Conservation (phyloP, 2,113 vertebrate genomes). For the Pachyramphus minor region DNA sequence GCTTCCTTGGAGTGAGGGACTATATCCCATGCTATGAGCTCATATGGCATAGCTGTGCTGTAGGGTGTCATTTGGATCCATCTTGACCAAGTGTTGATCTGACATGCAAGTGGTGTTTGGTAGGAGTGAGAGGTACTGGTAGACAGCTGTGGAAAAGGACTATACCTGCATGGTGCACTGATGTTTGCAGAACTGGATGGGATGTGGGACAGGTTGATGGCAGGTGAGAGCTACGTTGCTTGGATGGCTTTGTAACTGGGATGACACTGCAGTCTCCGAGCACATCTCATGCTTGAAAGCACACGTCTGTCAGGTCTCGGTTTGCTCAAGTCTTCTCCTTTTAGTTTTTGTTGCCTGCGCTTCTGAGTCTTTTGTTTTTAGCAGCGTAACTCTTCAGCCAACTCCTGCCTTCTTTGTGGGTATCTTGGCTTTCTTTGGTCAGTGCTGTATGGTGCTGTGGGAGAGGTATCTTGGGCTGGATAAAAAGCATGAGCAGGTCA, state of each 20-base stretch:
- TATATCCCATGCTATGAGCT: neutral
- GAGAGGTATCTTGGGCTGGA: neutral
- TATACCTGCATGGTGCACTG: neutral
- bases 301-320: neutral
- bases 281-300: accelerated
- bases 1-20: neutral
- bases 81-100: neutral
- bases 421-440: neutral
- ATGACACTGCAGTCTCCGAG: neutral
- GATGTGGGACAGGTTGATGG: neutral
- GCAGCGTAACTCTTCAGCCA: neutral
- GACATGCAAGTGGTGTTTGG: neutral
- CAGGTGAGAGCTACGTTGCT: neutral
- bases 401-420: neutral
- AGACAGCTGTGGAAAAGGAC: neutral
- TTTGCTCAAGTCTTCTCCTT: neutral
- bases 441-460: neutral
- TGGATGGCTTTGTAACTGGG: neutral
- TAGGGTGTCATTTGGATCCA: neutral
- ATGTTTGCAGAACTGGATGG: neutral
- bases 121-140: neutral
- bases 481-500: neutral
- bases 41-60: neutral
- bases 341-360: neutral
- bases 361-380: neutral